Base-by-base conservation (phyloP, 2,797 vertebrate species). In the Diceros bicornis region DNA sequence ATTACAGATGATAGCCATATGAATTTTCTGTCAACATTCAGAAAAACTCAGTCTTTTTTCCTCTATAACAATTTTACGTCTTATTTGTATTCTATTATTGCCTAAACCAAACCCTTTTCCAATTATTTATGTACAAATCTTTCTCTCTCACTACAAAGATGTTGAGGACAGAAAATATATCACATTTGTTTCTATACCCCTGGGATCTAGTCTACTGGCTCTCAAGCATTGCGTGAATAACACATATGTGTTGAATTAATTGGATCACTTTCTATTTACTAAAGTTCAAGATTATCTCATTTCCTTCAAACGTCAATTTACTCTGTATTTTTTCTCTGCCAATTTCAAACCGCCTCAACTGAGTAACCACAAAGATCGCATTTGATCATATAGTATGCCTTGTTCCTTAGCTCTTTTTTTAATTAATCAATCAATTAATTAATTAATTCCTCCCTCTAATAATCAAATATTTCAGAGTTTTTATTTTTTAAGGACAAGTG, bases 1-100 rank as follows among this genome's bases (percentile, higher is more conserved):
- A 96, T 96, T 94, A 69, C 57, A 90, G 92, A 74, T 92, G 57
- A 68, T 68, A 94, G 62, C 37, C 71, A 37, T 86, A 72, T 62
- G 37, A 82, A 89, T 96, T 78, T 96, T 71, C 82, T 37, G 2
- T 90, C 64, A 69, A 32, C 64, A 81, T 52, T 91, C 9, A 57
- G 50, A 83, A 81, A 96, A 52, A 32, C 17, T 77, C 69, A 64
- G n/a, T 4, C 55, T 89, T 61, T 89, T 77, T n/a, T 89, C 21
- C 85, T 87, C 44, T 74, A 1, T 20, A 44, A 61, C 23, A 91
- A 13, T 93, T 91, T 11, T 59, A 32, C 7, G 68, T 59, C 20
- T 78, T 55, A 44, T 72, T 68, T 92, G 37, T 41, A 69, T 92
- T 82, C 23, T 71, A 1, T 89, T 79, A 83, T 66, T 75, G 23